Conservation (phyloP, 2,797 vertebrate species). For the Thaleichthys pacificus region DNA sequence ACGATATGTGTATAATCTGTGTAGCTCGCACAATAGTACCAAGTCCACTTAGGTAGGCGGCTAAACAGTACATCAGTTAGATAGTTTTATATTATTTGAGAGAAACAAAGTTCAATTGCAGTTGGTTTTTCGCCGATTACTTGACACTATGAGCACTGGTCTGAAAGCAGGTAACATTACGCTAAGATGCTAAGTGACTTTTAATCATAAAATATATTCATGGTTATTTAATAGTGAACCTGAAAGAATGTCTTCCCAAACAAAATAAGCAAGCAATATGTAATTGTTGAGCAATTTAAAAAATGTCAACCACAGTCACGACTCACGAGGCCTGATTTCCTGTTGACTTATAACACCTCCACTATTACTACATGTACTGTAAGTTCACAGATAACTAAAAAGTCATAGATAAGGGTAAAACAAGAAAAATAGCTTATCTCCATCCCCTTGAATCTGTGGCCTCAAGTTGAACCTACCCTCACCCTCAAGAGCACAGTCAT, state of each 20-base stretch:
- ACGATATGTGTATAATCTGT: too few species aligned
- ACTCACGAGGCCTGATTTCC: conserved; percentile 7
- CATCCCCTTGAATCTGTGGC: conserved; percentile 65
- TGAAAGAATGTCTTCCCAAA: conserved; percentile 34
- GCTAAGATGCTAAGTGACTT: background rate
- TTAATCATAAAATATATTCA: too few species aligned
- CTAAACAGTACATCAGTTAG: too few species aligned
- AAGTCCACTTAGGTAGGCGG: background rate
- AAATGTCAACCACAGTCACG: too few species aligned
- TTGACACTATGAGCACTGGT: background rate
- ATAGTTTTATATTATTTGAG: too few species aligned
- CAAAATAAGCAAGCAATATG: background rate
- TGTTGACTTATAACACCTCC: conserved; percentile 50
- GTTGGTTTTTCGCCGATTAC: background rate
- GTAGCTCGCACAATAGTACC: background rate
- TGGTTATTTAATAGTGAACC: background rate
- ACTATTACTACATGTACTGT: conserved; percentile 41
- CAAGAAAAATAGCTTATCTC: conserved; percentile 50
- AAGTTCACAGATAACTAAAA: conserved; percentile 12
- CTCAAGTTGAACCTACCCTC: conserved; percentile 54
- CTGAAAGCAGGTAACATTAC: background rate
- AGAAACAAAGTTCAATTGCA: too few species aligned
- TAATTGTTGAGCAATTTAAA: too few species aligned
- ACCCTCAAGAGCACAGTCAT: conserved; percentile 46
- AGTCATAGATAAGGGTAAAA: conserved; percentile 29